Base-by-base conservation (phyloP, 2,888 invertebrate species). In the Parnassius glacialis region DNA sequence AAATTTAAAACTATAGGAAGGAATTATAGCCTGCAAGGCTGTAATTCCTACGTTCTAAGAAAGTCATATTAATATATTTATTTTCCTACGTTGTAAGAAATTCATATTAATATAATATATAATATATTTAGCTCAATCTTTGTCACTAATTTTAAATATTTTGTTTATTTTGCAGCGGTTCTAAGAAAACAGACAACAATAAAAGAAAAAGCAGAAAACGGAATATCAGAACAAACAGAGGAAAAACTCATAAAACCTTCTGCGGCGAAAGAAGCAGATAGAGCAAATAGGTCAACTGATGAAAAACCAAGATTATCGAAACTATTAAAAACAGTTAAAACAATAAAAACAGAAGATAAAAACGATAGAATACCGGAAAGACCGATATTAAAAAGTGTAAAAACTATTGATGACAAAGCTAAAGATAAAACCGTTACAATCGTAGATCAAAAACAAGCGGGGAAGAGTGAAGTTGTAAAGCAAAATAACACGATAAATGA, bases 131-230 rank as follows among this genome's bases (percentile, higher is more conserved):
- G 5, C 1, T 34, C 0, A 34, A 5, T 34, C 7, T 0, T 7
- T 34, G 7, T 34, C 34, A 34, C 34, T 34, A 34, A 34, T 34
- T 34, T 34, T 34, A 7, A 34, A 34, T 34, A 34, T 20, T 61
- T 63, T 61, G 62, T 70, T 66, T 61, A 57, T 65, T 58, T 87
- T 83, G 57, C 85, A 92, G 92, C 92, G 52, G 81, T 79, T 45
- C 73, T 92, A 59, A 91, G 87, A 67, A 91, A 92, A 64, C 92
- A 92, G 69, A 59, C 90, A 0, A 90, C 91, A n/a, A 76, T 91
- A 64, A 86, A 79, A 73, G 90, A 89, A 16, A 90, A 86, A 73
- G 11, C 80, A 59, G 85, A 87, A 79, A 90, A 90, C 71, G 90
- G 89, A 48, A 77, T 80, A 2, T 70, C 83, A 13, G 81, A 83